phyloP scores from a whole-genome alignment of 2,888 invertebrate species.

The Mylabris sibirica region DNA sequence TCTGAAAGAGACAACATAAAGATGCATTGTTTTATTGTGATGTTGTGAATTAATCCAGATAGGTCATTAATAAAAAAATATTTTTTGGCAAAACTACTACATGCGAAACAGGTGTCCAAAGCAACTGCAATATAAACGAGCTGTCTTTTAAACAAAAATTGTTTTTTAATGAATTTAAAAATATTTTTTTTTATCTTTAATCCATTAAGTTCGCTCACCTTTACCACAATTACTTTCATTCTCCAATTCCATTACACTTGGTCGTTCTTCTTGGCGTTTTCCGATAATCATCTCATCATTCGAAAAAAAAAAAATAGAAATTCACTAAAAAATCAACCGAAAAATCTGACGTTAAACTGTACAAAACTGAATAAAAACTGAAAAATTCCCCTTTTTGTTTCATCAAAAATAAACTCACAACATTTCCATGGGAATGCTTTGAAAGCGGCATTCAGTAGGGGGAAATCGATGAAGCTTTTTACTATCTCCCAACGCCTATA shows the following conservation, averaged over 20 bases:
- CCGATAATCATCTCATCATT: not conserved
- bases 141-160: not conserved
- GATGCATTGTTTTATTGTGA: not conserved
- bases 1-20: not conserved
- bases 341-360: conserved; percentile 11
- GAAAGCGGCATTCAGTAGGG: not conserved
- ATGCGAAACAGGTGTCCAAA: conserved; percentile 26
- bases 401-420: conserved; percentile 29
- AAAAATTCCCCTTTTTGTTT: not conserved
- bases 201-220: conserved; percentile 26
- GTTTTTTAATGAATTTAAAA: conserved; percentile 9
- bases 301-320: conserved; percentile 5
- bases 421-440: conserved; percentile 46
- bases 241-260: conserved; percentile 29
- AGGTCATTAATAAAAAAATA: not conserved
- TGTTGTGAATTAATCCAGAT: not conserved
- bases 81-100: conserved; percentile 8
- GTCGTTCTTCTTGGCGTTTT: not conserved
- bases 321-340: conserved; percentile 16
- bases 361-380: not conserved
- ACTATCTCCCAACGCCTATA: not conserved
- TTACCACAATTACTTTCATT: conserved; percentile 28
- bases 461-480: conserved; percentile 9
- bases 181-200: not conserved
- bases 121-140: conserved; percentile 5